Base-by-base conservation (phyloP, 2,888 invertebrate genomes). In the Chironomus riparius region DNA sequence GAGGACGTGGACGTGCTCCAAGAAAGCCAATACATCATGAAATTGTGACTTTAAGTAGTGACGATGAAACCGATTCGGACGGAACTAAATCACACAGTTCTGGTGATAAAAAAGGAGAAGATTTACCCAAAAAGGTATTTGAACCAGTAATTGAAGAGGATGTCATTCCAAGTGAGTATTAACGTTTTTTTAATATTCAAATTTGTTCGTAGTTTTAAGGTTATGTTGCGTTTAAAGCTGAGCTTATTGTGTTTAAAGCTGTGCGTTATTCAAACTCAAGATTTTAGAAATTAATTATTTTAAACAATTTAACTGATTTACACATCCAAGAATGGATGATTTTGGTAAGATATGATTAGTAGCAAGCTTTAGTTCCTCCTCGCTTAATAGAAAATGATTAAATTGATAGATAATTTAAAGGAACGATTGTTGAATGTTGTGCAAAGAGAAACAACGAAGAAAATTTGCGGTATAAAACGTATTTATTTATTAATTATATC, bases 41-140 rank as follows among this genome's bases (percentile, higher is more conserved):
- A 7, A 89, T 91, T 79, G 84, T 91, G 77, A 89, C 89, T 15
- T 84, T 90, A 70, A 91, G 91, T 81, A 91, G 90, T 72, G 91
- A 91, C 80, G 91, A 91, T 78, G 91, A 90, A 78, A 89, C 80
- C 3, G 81, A 79, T 38, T 74, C 74, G 2, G 47, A 61, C 15
- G 69, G n/a, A 12, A 69, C n/a, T 15, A 69, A 69, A 48, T 68
- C 72, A 5, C 10, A 13, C 21, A 22, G 13, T 47, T 22, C 24
- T 38, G 47, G 38, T 12, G 38, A 24, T 38, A 65, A 65, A n/a
- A 21, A 74, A 47, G 4, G 1, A n/a, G 69, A 74, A 48, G 3
- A 47, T 7, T 2, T 3, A 13, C 22, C 24, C 13, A 76, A 56
- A 10, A 76, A 76, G 21, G 77, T 81, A 6, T 83, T 80, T 79